Percentiles rank a stretch among this genome's conserved stretches.
These are phyloP conservation scores for Agelastica alni DNA, from an alignment of 2,888 invertebrate genomes.

Conservation along the genomic window DNA sequence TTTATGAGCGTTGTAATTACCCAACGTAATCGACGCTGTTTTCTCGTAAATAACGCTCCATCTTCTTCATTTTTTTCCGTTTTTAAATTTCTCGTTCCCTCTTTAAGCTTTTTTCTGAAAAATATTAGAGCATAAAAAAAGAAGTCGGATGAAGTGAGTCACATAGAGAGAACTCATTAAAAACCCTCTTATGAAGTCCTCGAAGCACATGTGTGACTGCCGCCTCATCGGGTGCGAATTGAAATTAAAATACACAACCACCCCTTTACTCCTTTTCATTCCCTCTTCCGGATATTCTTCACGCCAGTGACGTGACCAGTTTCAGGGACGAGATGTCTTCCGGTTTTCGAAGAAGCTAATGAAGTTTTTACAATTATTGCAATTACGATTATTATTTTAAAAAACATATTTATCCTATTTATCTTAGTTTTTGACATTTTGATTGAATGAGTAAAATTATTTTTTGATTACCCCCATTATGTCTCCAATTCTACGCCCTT, in stretches of 20 bases:
- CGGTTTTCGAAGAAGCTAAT: too few relatives aligned
- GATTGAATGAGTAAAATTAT: too few relatives aligned
- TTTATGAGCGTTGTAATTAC: too few relatives aligned
- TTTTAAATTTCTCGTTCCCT: background rate
- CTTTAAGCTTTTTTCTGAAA: conserved; percentile 1
- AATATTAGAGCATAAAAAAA: conserved; percentile 39
- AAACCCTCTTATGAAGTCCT: conserved; percentile 38
- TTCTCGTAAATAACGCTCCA: background rate
- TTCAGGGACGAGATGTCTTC: background rate
- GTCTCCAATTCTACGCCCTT: too few relatives aligned
- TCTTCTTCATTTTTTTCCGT: background rate
- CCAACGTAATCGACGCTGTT: background rate
- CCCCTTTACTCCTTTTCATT: conserved; percentile 22
- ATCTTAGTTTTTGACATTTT: too few relatives aligned
- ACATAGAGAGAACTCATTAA: conserved; percentile 37
- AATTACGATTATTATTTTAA: too few relatives aligned
- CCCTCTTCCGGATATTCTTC: conserved; percentile 30
- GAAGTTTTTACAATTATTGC: too few relatives aligned
- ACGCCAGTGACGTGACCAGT: conserved; percentile 25
- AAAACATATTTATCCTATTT: too few relatives aligned
- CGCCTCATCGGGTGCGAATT: conserved; percentile 37
- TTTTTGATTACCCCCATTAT: too few relatives aligned
- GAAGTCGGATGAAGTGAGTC: conserved; percentile 26
- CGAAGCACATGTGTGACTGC: conserved; percentile 38
- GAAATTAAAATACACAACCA: conserved; percentile 38